A percentile compares a stretch with the other conserved stretches of the same genome.
These are phyloP conservation scores for Leptinotarsa haldemani DNA, from an alignment of 2,888 invertebrate species.

Conservation along the genomic window DNA sequence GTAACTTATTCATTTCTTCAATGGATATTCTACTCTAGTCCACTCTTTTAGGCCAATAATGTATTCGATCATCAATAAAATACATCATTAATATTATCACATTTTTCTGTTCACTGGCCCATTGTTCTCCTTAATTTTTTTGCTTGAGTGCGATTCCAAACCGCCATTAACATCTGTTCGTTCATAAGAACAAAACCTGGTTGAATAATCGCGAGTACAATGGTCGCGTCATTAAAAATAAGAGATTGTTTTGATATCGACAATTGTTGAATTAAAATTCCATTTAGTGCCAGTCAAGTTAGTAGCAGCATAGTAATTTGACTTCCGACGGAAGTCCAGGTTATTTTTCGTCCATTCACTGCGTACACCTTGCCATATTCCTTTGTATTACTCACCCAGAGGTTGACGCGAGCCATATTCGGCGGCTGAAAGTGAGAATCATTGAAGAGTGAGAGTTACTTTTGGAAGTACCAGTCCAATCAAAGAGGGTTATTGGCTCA, in stretches of 20 bases:
- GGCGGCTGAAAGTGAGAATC: slow-evolving; percentile 15
- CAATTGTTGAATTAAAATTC: slow-evolving; percentile 42
- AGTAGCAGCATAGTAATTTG: slow-evolving; percentile 40
- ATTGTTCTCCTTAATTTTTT: background rate
- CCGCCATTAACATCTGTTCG: slow-evolving; percentile 17
- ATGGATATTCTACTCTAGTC: no score
- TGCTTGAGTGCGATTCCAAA: slow-evolving; percentile 12
- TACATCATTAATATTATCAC: background rate
- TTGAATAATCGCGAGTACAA: slow-evolving; percentile 32
- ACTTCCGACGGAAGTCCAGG: slow-evolving; percentile 57
- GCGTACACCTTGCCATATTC: slow-evolving; percentile 20
- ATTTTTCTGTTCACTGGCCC: background rate
- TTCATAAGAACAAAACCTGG: slow-evolving; percentile 27
- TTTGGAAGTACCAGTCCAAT: background rate
- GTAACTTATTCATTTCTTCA: no score
- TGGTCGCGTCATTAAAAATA: slow-evolving; percentile 29
- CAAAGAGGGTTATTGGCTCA: background rate
- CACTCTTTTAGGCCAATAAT: no score
- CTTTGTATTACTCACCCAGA: slow-evolving; percentile 22
- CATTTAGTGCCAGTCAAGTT: slow-evolving; percentile 33
- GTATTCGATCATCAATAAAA: no score
- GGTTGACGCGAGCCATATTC: slow-evolving; percentile 9
- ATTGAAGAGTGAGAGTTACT: slow-evolving; percentile 9
- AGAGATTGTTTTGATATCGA: slow-evolving; percentile 33
- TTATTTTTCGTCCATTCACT: slow-evolving; percentile 51